A percentile compares a stretch with the other conserved stretches of the same genome.
Evolutionary conservation across 2,888 invertebrate genomes (phyloP).

Genomic region (Athetis lepigone): DNA sequence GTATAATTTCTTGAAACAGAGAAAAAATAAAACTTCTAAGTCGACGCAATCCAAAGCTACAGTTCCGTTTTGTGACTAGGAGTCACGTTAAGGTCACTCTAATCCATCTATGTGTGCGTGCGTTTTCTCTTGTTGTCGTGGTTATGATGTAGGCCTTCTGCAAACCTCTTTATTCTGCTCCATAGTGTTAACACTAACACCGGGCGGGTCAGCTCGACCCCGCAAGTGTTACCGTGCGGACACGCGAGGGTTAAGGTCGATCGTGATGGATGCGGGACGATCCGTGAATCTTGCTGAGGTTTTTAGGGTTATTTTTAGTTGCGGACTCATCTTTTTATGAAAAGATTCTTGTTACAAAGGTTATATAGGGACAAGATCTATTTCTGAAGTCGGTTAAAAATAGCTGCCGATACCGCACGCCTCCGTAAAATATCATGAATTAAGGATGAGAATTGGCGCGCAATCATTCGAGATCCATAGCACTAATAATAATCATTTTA

Average conservation of each 20-base stretch:
- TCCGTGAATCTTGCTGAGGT: background rate
- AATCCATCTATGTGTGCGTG: background rate
- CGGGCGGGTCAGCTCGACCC: slow-evolving; percentile 25
- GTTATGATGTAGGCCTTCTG: slow-evolving; percentile 4
- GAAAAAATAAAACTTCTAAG: no score
- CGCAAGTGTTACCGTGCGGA: slow-evolving; percentile 36
- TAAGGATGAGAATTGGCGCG: no score
- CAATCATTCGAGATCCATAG: no score
- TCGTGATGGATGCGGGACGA: slow-evolving; percentile 31
- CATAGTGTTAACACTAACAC: background rate
- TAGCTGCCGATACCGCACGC: no score
- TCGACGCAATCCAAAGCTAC: no score
- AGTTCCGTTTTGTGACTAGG: no score
- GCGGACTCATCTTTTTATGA: background rate
- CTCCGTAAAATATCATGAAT: no score
- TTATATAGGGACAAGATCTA: no score
- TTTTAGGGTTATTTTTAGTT: slow-evolving; percentile 5
- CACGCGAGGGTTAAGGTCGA: slow-evolving; percentile 37
- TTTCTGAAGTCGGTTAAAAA: no score
- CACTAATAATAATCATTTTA: no score
- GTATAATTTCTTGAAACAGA: no score
- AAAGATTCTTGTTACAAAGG: background rate
- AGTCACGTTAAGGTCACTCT: background rate
- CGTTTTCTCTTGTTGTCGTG: background rate
- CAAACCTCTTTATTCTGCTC: background rate